Evolutionary conservation across 2,888 invertebrate species (phyloP).

Genomic region (Erynnis tages): DNA sequence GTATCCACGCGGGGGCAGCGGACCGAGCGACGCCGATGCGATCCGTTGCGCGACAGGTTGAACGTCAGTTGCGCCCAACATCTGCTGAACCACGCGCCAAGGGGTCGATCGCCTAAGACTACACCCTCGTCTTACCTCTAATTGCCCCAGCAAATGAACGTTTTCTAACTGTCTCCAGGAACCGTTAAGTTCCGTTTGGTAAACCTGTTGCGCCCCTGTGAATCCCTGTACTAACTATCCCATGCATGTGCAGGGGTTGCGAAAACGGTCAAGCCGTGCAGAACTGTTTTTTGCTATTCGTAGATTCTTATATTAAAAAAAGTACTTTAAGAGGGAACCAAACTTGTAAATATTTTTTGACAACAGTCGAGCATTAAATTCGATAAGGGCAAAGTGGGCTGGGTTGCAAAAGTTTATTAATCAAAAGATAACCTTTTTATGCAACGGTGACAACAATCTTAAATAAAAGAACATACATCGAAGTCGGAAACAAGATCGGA

Average conservation of each 20-base stretch:
- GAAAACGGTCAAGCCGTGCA: slow-evolving; percentile 66
- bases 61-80: slow-evolving; percentile 69
- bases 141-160: slow-evolving; percentile 54
- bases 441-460: not conserved
- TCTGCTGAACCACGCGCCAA: slow-evolving; percentile 64
- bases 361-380: no score
- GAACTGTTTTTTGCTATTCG: slow-evolving; percentile 52
- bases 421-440: no score
- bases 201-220: slow-evolving; percentile 65
- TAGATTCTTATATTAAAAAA: not conserved
- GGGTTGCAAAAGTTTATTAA: no score
- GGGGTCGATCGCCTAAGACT: slow-evolving; percentile 56
- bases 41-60: slow-evolving; percentile 80
- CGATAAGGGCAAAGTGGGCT: no score
- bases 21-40: slow-evolving; percentile 73
- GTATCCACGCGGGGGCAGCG: slow-evolving; percentile 56
- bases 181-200: slow-evolving; percentile 77
- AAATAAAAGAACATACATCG: slow-evolving; percentile 3
- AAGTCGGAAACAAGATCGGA: slow-evolving; percentile 39
- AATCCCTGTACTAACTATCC: slow-evolving; percentile 50
- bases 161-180: slow-evolving; percentile 63
- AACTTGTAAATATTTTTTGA: no score
- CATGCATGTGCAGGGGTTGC: slow-evolving; percentile 73
- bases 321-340: no score
- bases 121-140: slow-evolving; percentile 75